Evolutionary conservation across 2,113 vertebrate genomes (phyloP), one percentile per base, ranked within the genome.

Genomic region (Sceloporus undulatus): DNA sequence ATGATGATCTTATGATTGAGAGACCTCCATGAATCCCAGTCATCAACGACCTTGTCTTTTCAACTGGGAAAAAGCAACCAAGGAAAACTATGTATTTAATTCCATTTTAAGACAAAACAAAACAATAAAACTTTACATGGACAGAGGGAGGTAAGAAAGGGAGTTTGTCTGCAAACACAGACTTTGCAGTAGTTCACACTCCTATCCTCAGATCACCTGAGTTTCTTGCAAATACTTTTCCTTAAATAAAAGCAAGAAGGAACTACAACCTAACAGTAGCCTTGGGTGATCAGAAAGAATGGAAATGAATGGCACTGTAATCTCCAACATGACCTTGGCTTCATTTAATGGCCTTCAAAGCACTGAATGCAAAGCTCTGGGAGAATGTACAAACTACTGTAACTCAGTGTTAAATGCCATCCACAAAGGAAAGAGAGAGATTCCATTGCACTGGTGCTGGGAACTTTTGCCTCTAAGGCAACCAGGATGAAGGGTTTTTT

Each of bases 381-480:
- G 27, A 87, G 7, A 70, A 27, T 21, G 62, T 62, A 5, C 2
- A 78, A 9, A 78, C 77, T 87, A 38, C 9, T 52, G 21, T 80
- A 4, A 7, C 27, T 0, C 9, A 9, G 0, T 79, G 93, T 87
- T 87, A 76, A 91, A 77, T 40, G 54, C 16, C 5, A 40, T 4
- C 27, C 25, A 84, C 88, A 92, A 73, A 34, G 40, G 5, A 38
- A 88, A 92, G 11, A 0, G 81, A 86, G 65, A 10, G 3, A 80
- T 74, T 66, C 21, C 4, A 56, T 56, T 38, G 18, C 29, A 25
- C 40, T 19, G 40, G 0, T 3, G 14, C n/a, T 6, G 42, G 66
- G 29, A 59, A 34, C 0, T 11, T 92, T 90, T 89, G 21, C 27
- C 79, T 56, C 56, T 77, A 65, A 82, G 90, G 76, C n/a, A 25